Conservation (phyloP, 2,888 invertebrate species). For the Cerceris rybyensis region DNA sequence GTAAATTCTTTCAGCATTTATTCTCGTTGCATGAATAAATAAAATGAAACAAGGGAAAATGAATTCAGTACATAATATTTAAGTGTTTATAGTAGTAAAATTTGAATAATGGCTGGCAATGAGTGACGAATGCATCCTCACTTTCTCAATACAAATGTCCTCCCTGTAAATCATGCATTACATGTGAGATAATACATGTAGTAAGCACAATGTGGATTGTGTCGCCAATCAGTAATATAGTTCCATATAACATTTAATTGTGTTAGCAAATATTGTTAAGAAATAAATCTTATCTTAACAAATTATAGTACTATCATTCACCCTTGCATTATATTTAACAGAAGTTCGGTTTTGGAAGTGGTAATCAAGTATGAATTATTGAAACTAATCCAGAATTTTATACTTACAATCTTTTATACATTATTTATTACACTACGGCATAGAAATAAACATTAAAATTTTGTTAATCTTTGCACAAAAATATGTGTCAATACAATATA, state of each 20-base stretch:
- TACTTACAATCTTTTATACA: constrained; percentile 50
- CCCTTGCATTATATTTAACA: constrained; percentile 24
- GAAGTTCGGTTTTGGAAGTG: constrained; percentile 1
- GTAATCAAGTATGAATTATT: neutral
- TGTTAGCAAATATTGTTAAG: constrained; percentile 69
- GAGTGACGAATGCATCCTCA: constrained; percentile 52
- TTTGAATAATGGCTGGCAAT: constrained; percentile 15
- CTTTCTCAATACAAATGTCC: constrained; percentile 50
- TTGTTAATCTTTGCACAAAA: constrained; percentile 59
- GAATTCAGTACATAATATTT: constrained; percentile 9
- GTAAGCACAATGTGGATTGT: constrained; percentile 58
- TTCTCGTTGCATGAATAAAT: neutral
- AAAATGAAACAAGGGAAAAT: constrained; percentile 5
- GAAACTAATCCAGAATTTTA: constrained; percentile 16
- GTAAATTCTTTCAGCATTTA: no score
- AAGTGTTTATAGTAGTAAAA: constrained; percentile 16
- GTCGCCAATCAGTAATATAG: constrained; percentile 60
- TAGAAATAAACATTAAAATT: constrained; percentile 49
- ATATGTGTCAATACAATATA: constrained; percentile 64
- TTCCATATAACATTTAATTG: constrained; percentile 67
- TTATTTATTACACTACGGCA: constrained; percentile 61
- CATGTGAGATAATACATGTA: constrained; percentile 60
- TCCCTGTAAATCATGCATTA: constrained; percentile 57
- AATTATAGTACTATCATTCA: constrained; percentile 29
- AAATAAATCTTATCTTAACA: constrained; percentile 69